Percentiles rank a stretch among this genome's conserved stretches.
Evolutionary conservation across 2,888 invertebrate genomes (phyloP).

Genomic region (Rhimphoctona megacephalus): DNA sequence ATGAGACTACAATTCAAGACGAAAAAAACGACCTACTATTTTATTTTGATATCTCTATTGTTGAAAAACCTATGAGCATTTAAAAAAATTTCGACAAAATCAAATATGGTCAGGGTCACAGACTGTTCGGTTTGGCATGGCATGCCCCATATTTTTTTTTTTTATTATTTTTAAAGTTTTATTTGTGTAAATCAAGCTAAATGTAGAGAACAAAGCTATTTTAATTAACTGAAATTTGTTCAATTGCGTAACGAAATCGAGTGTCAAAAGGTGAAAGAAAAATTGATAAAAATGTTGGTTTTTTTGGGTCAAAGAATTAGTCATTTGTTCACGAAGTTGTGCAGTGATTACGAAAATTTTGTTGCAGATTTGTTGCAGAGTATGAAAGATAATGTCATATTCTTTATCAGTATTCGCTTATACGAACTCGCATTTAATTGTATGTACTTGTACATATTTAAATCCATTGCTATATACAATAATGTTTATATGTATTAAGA

Average conservation of each 20-base stretch:
- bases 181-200: background rate
- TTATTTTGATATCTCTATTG: too few relatives aligned
- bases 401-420: constrained; percentile 7
- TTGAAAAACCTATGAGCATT: too few relatives aligned
- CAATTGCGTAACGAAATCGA: background rate
- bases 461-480: constrained; percentile 18
- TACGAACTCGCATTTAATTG: background rate
- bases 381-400: constrained; percentile 42
- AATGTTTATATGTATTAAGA: background rate
- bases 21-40: too few relatives aligned
- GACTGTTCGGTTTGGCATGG: too few relatives aligned
- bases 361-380: constrained; percentile 52
- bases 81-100: too few relatives aligned
- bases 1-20: too few relatives aligned
- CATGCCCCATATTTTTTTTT: background rate
- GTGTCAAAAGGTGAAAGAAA: background rate
- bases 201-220: background rate
- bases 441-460: background rate
- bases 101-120: too few relatives aligned
- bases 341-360: constrained; percentile 58
- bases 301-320: background rate
- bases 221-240: background rate
- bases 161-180: background rate
- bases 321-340: background rate
- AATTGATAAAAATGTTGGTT: background rate